phyloP scores from a whole-genome alignment of 2,888 invertebrate genomes.

The Ecliptopera silaceata region DNA sequence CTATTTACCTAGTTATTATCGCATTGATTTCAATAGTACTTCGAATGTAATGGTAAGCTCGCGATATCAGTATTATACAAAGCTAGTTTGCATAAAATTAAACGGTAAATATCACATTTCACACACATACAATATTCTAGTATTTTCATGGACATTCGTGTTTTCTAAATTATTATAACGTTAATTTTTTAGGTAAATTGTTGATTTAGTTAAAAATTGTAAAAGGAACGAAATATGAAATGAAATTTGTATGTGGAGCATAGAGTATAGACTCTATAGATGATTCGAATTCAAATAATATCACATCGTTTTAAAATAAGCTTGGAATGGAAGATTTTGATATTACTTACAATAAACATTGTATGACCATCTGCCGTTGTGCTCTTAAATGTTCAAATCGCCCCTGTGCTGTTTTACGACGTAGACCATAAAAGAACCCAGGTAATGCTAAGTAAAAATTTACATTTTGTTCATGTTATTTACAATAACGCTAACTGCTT shows the following conservation, averaged over 20 bases:
- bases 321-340: no score
- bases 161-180: no score
- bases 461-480: not conserved
- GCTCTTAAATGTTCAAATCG: conserved; percentile 1
- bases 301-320: no score
- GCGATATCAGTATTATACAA: conserved; percentile 54
- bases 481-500: not conserved
- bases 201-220: no score
- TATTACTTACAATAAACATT: no score
- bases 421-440: not conserved
- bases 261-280: no score
- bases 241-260: no score
- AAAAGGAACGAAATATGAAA: no score
- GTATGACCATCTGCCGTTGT: no score
- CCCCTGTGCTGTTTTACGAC: conserved; percentile 3
- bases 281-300: no score
- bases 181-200: no score
- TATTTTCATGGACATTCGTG: conserved; percentile 6
- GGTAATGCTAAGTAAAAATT: not conserved
- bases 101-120: conserved; percentile 16
- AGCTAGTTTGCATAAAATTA: conserved; percentile 15
- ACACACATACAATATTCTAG: not conserved
- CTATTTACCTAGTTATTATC: conserved; percentile 26
- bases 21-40: conserved; percentile 49
- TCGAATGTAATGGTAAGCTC: conserved; percentile 59